Evolutionary conservation across 2,113 vertebrate species (phyloP).

Genomic region (Myotis yumanensis): DNA sequence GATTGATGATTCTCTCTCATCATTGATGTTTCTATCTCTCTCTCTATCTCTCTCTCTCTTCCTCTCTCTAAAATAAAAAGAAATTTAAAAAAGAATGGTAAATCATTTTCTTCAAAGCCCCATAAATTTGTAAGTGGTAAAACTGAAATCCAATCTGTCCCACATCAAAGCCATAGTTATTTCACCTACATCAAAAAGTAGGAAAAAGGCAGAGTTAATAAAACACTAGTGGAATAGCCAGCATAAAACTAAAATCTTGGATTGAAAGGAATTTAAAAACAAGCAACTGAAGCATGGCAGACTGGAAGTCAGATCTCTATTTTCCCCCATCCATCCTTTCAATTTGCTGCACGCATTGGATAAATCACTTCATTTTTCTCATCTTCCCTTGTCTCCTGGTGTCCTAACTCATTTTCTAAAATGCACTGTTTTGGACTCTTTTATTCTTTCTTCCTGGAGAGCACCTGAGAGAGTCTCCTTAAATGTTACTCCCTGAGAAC

Average conservation of each 20-base stretch:
- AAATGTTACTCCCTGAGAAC: neutral
- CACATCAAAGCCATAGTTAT: neutral
- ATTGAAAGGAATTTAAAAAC: neutral
- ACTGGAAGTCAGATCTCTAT: neutral
- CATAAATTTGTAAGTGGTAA: neutral
- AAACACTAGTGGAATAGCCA: neutral
- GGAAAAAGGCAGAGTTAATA: neutral
- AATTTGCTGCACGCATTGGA: fast-evolving
- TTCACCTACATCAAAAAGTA: neutral
- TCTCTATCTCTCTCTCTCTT: neutral
- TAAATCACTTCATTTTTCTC: neutral
- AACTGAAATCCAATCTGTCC: neutral
- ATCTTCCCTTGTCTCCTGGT: neutral
- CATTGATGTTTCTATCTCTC: neutral
- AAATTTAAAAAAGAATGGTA: neutral
- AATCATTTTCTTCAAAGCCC: neutral
- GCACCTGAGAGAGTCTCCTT: neutral
- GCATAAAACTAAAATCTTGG: neutral
- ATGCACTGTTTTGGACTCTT: neutral
- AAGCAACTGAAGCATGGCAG: no score
- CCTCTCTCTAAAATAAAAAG: neutral
- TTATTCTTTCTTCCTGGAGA: neutral
- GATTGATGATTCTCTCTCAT: neutral
- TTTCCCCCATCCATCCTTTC: neutral
- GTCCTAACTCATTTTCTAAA: neutral